phyloP scores from a whole-genome alignment of 2,888 invertebrate species.

The Mallateleia sp. region DNA sequence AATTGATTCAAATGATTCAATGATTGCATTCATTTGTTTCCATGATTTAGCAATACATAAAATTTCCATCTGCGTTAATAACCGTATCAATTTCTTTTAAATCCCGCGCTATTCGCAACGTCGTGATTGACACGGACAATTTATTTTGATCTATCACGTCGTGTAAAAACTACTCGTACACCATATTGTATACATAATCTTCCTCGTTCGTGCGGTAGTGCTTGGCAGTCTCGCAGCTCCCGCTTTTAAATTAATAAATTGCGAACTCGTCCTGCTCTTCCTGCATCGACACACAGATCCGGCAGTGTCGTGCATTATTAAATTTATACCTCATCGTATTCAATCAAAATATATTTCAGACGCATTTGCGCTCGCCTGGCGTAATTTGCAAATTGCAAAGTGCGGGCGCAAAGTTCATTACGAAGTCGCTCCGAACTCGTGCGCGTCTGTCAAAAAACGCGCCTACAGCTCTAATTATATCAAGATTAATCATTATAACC shows the following conservation, averaged over 20 bases:
- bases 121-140: neutral
- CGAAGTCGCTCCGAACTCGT: neutral
- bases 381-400: no score
- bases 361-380: no score
- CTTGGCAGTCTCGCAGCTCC: slow-evolving; percentile 64
- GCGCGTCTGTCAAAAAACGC: slow-evolving; percentile 16
- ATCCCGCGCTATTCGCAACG: neutral
- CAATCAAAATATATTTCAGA: no score
- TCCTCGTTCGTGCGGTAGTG: slow-evolving; percentile 29
- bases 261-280: slow-evolving; percentile 65
- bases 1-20: no score
- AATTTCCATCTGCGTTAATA: neutral
- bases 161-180: slow-evolving; percentile 17
- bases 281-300: slow-evolving; percentile 43
- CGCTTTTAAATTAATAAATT: slow-evolving; percentile 72
- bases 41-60: neutral
- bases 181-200: slow-evolving; percentile 33
- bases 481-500: slow-evolving; percentile 43
- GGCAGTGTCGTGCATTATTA: slow-evolving; percentile 56
- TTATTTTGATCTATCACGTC: slow-evolving; percentile 9
- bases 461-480: slow-evolving; percentile 22
- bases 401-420: slow-evolving; percentile 48
- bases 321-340: no score
- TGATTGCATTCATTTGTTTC: no score
- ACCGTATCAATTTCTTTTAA: neutral